Evolutionary conservation across 1,140 invertebrate species (phyloP).

Genomic region (Nasonia vitripennis): DNA sequence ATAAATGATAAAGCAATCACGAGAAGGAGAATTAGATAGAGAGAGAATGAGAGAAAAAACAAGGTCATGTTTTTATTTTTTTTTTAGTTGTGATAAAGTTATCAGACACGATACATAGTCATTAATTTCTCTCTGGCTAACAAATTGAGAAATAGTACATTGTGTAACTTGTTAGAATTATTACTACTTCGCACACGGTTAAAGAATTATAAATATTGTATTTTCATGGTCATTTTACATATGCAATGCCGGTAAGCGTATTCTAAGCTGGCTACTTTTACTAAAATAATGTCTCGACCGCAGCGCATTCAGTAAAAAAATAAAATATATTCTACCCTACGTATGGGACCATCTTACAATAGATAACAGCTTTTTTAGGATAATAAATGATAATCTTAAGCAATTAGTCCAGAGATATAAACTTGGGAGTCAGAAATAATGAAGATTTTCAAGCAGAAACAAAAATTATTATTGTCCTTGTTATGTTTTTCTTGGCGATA

Average conservation of each 20-base stretch:
- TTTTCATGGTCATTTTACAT: too few species aligned
- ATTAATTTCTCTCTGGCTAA: too few species aligned
- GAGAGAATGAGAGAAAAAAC: too few species aligned
- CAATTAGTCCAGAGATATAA: slow-evolving; percentile 6
- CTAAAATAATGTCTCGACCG: neutral
- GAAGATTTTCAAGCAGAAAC: slow-evolving; percentile 18
- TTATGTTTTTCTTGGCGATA: slow-evolving; percentile 32
- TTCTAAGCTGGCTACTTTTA: neutral
- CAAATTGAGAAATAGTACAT: too few species aligned
- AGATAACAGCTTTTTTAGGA: neutral
- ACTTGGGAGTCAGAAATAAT: slow-evolving; percentile 22
- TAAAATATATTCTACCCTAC: neutral
- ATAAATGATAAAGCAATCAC: too few species aligned
- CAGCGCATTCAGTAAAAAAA: neutral
- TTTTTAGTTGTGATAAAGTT: too few species aligned
- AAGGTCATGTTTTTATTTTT: too few species aligned
- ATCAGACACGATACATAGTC: too few species aligned
- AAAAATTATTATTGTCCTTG: slow-evolving; percentile 28
- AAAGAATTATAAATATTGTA: too few species aligned
- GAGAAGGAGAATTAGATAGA: too few species aligned
- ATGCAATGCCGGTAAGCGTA: neutral
- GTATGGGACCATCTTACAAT: neutral
- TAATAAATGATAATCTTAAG: slow-evolving; percentile 24
- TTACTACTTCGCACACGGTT: too few species aligned
- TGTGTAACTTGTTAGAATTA: too few species aligned